Percentiles rank a stretch among this genome's conserved stretches.
Conservation (phyloP, 2,888 invertebrate genomes). For the Troides helena region DNA sequence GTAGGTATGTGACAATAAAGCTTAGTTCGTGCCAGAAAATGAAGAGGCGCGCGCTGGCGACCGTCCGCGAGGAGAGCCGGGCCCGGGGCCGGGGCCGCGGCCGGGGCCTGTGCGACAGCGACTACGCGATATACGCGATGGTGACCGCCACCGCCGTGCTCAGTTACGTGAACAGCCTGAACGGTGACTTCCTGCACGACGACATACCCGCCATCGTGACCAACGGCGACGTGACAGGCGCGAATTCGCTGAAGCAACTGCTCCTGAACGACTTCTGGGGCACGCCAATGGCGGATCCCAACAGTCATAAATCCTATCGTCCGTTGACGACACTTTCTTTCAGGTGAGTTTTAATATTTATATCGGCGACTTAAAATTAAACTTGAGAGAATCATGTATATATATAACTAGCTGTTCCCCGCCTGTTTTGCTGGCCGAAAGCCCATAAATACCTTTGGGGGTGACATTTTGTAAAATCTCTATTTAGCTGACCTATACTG, state of each 20-base stretch:
- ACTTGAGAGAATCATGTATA: too few species aligned
- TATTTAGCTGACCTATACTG: too few species aligned
- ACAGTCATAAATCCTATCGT: slow-evolving; percentile 92
- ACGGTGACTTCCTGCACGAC: slow-evolving; percentile 93
- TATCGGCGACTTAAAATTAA: too few species aligned
- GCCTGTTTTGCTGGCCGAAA: too few species aligned
- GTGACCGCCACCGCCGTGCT: slow-evolving; percentile 84
- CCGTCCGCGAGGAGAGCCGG: slow-evolving; percentile 62
- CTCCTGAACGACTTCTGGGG: slow-evolving; percentile 94
- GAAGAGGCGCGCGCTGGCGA: slow-evolving; percentile 70
- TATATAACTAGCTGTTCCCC: too few species aligned
- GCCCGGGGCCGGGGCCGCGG: slow-evolving; percentile 36
- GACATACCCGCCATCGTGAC: slow-evolving; percentile 91
- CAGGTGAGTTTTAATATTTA: slow-evolving; percentile 81
- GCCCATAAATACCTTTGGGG: too few species aligned
- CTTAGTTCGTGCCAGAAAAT: slow-evolving; percentile 59
- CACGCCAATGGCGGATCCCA: slow-evolving; percentile 87
- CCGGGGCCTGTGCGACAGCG: slow-evolving; percentile 52
- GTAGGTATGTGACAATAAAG: slow-evolving; percentile 65
- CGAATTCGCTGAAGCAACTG: slow-evolving; percentile 82
- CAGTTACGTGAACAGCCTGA: slow-evolving; percentile 87
- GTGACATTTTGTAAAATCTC: too few species aligned
- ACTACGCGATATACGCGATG: slow-evolving; percentile 82
- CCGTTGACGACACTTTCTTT: slow-evolving; percentile 91
- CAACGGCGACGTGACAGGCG: slow-evolving; percentile 89